phyloP scores from a whole-genome alignment of 2,113 vertebrate genomes.

The Myotis brandtii region DNA sequence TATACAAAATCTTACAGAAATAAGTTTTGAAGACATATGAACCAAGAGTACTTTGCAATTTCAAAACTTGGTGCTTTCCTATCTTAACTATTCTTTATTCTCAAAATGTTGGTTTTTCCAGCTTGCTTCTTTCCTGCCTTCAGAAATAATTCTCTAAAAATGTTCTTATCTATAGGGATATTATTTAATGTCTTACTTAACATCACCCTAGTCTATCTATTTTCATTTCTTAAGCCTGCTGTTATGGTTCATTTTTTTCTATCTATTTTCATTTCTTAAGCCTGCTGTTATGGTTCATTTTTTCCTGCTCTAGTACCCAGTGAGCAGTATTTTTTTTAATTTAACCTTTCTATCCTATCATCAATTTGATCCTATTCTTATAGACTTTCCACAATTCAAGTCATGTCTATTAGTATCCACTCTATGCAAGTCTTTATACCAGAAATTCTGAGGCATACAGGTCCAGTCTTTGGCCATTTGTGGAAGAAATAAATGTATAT shows the following conservation, averaged over 20 bases:
- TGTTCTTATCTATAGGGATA: neutral
- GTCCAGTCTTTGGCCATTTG: neutral
- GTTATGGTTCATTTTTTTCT: neutral
- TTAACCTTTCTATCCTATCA: neutral
- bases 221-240: conserved; percentile 43
- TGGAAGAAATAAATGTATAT: neutral
- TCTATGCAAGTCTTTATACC: neutral
- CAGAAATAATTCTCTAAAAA: conserved; percentile 24
- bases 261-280: conserved; percentile 33
- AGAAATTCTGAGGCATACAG: neutral
- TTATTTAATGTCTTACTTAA: conserved; percentile 47
- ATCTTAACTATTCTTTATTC: conserved; percentile 16
- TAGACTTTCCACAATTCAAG: conserved; percentile 43
- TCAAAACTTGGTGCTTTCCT: conserved; percentile 11
- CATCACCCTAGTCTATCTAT: neutral
- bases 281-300: neutral
- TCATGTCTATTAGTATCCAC: conserved; percentile 7
- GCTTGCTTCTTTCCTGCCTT: conserved; percentile 9
- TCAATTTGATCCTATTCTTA: conserved; percentile 15
- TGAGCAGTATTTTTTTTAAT: neutral
- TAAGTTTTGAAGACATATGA: neutral
- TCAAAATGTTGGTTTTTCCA: neutral
- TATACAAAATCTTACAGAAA: neutral
- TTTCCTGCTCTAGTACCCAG: neutral
- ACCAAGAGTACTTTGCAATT: neutral